Evolutionary conservation across 53 echinoderm and acorn worm species (phyloP).

Genomic region (Echinometra lucunter): DNA sequence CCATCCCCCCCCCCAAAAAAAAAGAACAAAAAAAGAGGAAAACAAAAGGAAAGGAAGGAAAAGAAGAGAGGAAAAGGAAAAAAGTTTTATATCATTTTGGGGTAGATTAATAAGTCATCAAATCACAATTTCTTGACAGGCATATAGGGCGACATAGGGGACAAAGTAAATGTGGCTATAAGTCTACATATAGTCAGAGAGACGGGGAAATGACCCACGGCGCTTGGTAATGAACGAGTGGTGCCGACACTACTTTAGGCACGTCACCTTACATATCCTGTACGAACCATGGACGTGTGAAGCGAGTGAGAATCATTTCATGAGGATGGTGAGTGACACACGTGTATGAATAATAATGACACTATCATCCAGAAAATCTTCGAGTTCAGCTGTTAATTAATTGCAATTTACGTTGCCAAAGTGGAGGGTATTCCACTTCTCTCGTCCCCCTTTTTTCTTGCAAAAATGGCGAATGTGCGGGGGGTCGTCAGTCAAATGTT

Average conservation of each 20-base stretch:
- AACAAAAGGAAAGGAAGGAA: too few species aligned
- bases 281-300: background rate
- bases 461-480: too few species aligned
- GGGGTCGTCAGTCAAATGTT: too few species aligned
- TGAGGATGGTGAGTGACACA: conserved; percentile 46
- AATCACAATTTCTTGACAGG: too few species aligned
- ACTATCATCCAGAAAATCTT: background rate
- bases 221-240: conserved; percentile 37
- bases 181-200: background rate
- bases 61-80: too few species aligned
- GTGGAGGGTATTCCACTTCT: background rate
- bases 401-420: conserved; percentile 15
- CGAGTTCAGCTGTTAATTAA: conserved; percentile 1
- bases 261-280: conserved; percentile 33
- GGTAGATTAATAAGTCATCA: too few species aligned
- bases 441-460: background rate
- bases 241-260: conserved; percentile 8
- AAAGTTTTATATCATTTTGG: too few species aligned
- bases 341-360: conserved; percentile 23
- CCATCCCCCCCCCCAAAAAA: too few species aligned
- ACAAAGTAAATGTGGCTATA: too few species aligned
- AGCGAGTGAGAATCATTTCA: background rate
- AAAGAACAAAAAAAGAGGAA: too few species aligned
- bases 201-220: conserved; percentile 43
- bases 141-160: too few species aligned